Evolutionary conservation across 2,888 invertebrate genomes (phyloP), one percentile per base, ranked within the genome.

Genomic region (Gonocerus acuteangulatus): DNA sequence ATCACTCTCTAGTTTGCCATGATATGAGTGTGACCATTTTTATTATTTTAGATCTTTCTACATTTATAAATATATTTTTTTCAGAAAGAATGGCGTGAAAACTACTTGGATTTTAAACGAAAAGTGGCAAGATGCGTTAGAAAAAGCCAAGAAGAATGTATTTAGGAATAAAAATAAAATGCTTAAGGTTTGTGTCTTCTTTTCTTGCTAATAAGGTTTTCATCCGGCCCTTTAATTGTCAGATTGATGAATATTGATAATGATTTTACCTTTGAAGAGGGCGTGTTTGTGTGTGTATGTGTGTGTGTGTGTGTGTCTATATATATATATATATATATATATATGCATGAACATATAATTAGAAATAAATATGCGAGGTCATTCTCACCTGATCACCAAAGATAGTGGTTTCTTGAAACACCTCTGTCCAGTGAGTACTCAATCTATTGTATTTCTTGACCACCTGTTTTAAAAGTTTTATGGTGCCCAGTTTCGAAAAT

Each of bases 11-110:
- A n/a, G n/a, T n/a, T n/a, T n/a, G n/a, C n/a, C n/a, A n/a, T n/a
- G n/a, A n/a, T n/a, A n/a, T n/a, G n/a, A n/a, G n/a, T n/a, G n/a
- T 27, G 27, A 9, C 27, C 27, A 27, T 27, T 27, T 27, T 27
- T 27, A 9, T 9, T 27, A 27, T 27, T 27, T 6, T 27, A 27
- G 9, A 6, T 27, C 27, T 6, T 56, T 21, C 47, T 34, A 4
- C 19, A 62, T 59, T 13, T 58, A 42, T 42, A 48, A 63, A 57
- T 36, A 57, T 65, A 65, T 58, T 63, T 22, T 75, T 78, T 82
- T 73, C 82, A 93, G 92, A 97, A 97, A 87, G 95, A 95, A 83
- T 95, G 95, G 93, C 85, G 96, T 79, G 95, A 96, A 80, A 86
- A 91, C 77, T 93, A 92, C 80, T 81, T 87, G 77, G 95, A 94